Percentiles rank a stretch among this genome's conserved stretches.
Conservation (phyloP, 2,888 invertebrate genomes). For the Exocentrus adspersus region DNA sequence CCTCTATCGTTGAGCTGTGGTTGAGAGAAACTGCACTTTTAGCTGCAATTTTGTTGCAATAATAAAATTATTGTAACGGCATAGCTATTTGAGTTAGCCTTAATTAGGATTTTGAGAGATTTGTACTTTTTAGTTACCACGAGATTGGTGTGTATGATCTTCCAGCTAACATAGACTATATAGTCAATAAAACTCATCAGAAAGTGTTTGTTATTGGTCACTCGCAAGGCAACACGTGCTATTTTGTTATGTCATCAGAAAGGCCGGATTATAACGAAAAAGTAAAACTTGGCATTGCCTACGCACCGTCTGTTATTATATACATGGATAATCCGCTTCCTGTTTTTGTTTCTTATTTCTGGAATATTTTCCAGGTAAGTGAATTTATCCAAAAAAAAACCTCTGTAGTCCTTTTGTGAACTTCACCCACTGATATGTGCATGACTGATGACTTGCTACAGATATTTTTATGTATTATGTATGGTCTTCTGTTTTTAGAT, state of each 20-base stretch:
- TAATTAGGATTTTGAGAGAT: not conserved
- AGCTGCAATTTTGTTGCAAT: too few relatives aligned
- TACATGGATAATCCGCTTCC: constrained; percentile 4
- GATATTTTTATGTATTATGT: too few relatives aligned
- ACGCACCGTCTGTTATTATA: constrained; percentile 66
- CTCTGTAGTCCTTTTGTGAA: too few relatives aligned
- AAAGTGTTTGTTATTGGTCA: constrained; percentile 80
- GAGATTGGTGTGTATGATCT: constrained; percentile 82
- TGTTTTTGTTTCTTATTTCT: not conserved
- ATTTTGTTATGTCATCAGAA: constrained; percentile 73
- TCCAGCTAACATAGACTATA: constrained; percentile 81
- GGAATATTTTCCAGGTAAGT: constrained; percentile 15
- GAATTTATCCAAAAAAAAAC: too few relatives aligned
- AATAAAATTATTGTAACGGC: too few relatives aligned
- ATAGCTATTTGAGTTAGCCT: too few relatives aligned
- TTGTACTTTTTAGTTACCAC: constrained; percentile 72
- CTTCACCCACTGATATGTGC: too few relatives aligned
- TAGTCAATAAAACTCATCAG: constrained; percentile 67
- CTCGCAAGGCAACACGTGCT: constrained; percentile 77
- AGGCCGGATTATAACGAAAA: constrained; percentile 73
- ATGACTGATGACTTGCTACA: too few relatives aligned
- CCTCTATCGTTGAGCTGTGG: too few relatives aligned
- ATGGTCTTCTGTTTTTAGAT: not conserved
- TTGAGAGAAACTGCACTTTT: too few relatives aligned
- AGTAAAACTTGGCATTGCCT: constrained; percentile 70